Conservation (phyloP, 2,113 vertebrate species). For the Neodon shergylaensis region DNA sequence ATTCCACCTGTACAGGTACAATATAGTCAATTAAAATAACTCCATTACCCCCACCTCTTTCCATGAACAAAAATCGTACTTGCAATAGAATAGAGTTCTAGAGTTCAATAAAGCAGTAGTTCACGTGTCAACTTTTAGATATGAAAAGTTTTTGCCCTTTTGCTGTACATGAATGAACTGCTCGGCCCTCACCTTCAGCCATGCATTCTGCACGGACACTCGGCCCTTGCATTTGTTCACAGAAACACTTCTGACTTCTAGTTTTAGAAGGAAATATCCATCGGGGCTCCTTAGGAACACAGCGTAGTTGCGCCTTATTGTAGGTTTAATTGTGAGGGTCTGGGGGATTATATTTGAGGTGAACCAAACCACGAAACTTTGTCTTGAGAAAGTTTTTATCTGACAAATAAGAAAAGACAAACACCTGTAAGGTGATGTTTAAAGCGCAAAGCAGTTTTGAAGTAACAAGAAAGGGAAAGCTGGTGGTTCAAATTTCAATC, state of each 20-base stretch:
- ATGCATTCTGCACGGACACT: constrained; percentile 78
- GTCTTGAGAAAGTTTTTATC: constrained; percentile 77
- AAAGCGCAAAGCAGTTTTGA: constrained; percentile 84
- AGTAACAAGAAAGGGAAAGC: constrained; percentile 83
- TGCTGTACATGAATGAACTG: constrained; percentile 78
- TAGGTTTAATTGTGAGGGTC: constrained; percentile 78
- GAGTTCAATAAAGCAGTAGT: constrained; percentile 74
- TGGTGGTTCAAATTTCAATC: constrained; percentile 87
- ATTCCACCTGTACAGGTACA: background rate
- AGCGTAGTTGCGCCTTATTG: constrained; percentile 76
- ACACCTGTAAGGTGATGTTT: constrained; percentile 85
- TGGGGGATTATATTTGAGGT: constrained; percentile 78
- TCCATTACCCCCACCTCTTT: background rate
- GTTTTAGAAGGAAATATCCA: constrained; percentile 59
- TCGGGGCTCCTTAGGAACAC: constrained; percentile 77
- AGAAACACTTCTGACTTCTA: constrained; percentile 80
- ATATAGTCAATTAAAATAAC: constrained; percentile 5
- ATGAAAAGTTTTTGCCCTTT: constrained; percentile 79
- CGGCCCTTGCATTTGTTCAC: constrained; percentile 69
- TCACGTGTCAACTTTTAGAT: constrained; percentile 73
- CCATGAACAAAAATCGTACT: constrained; percentile 36
- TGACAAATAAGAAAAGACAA: constrained; percentile 84
- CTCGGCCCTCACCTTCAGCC: constrained; percentile 75
- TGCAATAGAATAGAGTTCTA: constrained; percentile 67
- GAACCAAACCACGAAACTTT: constrained; percentile 72